Evolutionary conservation across 2,797 vertebrate genomes (phyloP), one percentile per base, ranked within the genome.

Genomic region (Muscicapa comitata): DNA sequence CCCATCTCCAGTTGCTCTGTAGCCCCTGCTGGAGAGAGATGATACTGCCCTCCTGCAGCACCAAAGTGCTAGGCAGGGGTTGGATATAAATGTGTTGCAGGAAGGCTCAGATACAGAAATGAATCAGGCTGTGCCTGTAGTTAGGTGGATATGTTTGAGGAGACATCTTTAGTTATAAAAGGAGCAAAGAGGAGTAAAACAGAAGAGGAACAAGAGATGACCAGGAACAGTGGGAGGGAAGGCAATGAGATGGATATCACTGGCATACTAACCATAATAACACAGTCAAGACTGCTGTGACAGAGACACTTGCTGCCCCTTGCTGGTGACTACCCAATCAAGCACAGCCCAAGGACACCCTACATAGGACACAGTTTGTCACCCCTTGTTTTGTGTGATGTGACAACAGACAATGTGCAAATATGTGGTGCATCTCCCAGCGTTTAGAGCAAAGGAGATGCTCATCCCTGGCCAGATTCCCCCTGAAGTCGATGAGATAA

Each of bases 361-460:
- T 63, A 37, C 11, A 29, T 48, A 67, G 26, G 35, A 58, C 0
- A 0, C 12, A 17, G 13, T 38, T 53, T 77, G 57, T 51, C 12
- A 17, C 21, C 2, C 8, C 40, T 31, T 8, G 0, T 31, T 86
- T 59, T 45, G 20, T n/a, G 47, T 2, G 4, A 38, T 7, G 55
- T 82, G 21, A 31, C 48, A 86, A 28, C 15, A 58, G 31, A 11
- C 35, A 26, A 9, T 6, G 17, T 50, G 43, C 40, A 85, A 87
- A 62, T 0, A 0, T 0, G 3, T 21, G 6, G 51, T 29, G 5
- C 24, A 68, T 85, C 10, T 53, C 11, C 26, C 13, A 28, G 6
- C 2, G 15, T 43, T 78, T 35, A 31, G 42, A 25, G 81, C 21
- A 47, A 23, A 79, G 38, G 6, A 3, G 7, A 45, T 33, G n/a